Percentiles rank a stretch among this genome's conserved stretches.
Evolutionary conservation across 2,113 vertebrate genomes (phyloP).

Genomic region (Cariama cristata): DNA sequence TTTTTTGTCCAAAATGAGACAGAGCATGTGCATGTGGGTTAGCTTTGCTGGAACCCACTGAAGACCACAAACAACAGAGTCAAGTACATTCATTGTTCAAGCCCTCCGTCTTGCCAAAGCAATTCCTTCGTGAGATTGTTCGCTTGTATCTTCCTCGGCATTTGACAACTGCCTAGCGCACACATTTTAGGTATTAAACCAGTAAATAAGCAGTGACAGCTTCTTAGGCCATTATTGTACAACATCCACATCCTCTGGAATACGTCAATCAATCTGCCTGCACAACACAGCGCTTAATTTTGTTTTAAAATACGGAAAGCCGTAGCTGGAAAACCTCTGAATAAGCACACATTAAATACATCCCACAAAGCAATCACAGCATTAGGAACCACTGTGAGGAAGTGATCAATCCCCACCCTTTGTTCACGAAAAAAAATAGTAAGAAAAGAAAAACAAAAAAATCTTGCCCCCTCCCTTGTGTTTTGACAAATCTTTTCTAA

Average conservation of each 20-base stretch:
- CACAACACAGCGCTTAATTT: rapidly evolving
- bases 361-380: background rate
- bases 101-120: background rate
- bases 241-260: slow-evolving; percentile 28
- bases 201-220: slow-evolving; percentile 35
- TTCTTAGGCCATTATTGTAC: background rate
- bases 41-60: background rate
- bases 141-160: background rate
- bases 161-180: background rate
- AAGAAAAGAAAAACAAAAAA: background rate
- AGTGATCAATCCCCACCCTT: background rate
- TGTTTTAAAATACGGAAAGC: slow-evolving; percentile 13
- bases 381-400: background rate
- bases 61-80: background rate
- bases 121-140: background rate
- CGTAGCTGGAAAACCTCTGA: background rate
- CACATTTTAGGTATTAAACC: slow-evolving; percentile 8
- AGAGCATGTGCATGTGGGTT: background rate
- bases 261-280: background rate
- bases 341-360: background rate
- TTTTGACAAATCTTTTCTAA: background rate
- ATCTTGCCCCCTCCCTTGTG: background rate
- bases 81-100: background rate
- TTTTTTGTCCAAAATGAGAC: background rate
- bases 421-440: background rate